Evolutionary conservation across 2,113 vertebrate genomes (phyloP).

Genomic region (Collichthys lucidus): DNA sequence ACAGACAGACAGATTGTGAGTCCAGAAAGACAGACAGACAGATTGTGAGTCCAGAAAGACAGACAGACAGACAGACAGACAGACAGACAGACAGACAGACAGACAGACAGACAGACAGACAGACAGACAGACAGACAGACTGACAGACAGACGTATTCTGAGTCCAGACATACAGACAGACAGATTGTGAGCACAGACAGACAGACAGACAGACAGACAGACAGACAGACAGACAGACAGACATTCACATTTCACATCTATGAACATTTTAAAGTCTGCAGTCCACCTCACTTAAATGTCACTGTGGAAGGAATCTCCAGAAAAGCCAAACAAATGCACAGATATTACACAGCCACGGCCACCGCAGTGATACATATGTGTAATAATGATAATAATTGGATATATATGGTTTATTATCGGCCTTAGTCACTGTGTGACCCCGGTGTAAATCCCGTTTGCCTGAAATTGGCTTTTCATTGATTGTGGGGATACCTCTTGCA

Average conservation of each 20-base stretch:
- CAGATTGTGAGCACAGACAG: no score
- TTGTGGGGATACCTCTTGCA: background rate
- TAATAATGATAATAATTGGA: background rate
- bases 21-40: no score
- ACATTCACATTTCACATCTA: background rate
- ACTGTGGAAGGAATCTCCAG: background rate
- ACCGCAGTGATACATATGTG: no score
- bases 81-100: background rate
- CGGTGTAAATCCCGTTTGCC: background rate
- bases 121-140: no score
- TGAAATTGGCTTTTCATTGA: conserved; percentile 15
- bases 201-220: background rate
- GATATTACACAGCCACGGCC: background rate
- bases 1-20: no score
- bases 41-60: no score
- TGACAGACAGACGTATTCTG: no score
- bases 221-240: background rate
- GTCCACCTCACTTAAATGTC: background rate
- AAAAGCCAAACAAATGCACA: background rate
- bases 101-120: no score
- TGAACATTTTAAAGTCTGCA: conserved; percentile 1
- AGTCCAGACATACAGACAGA: no score
- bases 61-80: no score
- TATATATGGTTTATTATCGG: background rate
- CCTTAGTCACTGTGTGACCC: background rate